phyloP scores from a whole-genome alignment of 2,113 vertebrate species.

The Protobothrops mucrosquamatus region DNA sequence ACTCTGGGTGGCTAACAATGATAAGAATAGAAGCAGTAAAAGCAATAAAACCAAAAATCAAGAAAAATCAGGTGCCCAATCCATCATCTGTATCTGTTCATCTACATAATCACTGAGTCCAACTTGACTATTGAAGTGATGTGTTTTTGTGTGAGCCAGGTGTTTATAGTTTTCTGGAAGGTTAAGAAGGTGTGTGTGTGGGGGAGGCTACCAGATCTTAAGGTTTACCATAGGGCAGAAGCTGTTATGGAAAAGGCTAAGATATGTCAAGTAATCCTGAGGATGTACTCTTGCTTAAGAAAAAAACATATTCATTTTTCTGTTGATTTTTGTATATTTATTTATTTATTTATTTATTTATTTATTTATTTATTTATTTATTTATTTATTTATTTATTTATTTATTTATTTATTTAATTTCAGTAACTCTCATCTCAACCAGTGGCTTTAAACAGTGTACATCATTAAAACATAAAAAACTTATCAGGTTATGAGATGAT shows the following conservation, averaged over 20 bases:
- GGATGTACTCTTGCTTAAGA: not conserved
- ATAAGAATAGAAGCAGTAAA: not conserved
- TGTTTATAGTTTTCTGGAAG: not conserved
- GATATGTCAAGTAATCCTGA: not conserved
- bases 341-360: too few relatives aligned
- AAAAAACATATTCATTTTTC: not conserved
- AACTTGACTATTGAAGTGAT: not conserved
- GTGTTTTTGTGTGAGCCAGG: too few relatives aligned
- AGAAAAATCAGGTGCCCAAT: not conserved
- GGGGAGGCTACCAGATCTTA: not conserved
- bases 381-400: too few relatives aligned
- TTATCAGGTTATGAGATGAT: not conserved
- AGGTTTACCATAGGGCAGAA: not conserved
- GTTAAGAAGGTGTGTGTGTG: not conserved
- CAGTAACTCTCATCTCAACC: not conserved
- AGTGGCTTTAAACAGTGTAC: not conserved
- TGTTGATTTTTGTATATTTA: not conserved
- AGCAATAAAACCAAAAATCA: not conserved
- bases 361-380: too few relatives aligned
- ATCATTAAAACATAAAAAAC: not conserved
- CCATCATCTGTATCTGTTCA: not conserved
- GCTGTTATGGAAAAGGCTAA: not conserved
- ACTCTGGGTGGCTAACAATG: not conserved
- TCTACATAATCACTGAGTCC: not conserved
- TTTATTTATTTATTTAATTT: not conserved